These are phyloP conservation scores for Leptodactylus fuscus DNA, from an alignment of 2,113 vertebrate genomes.

Conservation along the genomic window DNA sequence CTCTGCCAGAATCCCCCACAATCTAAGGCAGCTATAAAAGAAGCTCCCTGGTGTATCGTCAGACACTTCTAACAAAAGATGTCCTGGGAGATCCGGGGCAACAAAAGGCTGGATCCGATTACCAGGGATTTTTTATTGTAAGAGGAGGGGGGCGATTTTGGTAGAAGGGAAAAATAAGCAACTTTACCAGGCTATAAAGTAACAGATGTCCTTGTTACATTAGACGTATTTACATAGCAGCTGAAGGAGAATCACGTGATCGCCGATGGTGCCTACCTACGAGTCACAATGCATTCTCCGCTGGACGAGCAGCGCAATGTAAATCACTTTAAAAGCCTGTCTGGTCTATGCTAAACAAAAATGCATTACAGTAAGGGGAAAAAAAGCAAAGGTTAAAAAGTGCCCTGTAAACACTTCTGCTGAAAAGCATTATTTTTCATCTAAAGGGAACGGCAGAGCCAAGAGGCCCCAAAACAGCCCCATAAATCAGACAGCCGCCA, in stretches of 20 bases:
- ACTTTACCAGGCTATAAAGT: neutral
- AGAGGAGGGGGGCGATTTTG: neutral
- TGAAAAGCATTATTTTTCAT: conserved; percentile 61
- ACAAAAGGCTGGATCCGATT: neutral
- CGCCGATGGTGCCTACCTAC: conserved; percentile 34
- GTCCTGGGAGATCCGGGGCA: too few relatives aligned
- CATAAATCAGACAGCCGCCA: conserved; percentile 53
- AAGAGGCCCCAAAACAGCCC: conserved; percentile 52
- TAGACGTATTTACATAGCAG: conserved; percentile 25
- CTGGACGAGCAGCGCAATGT: conserved; percentile 20
- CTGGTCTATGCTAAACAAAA: conserved; percentile 55
- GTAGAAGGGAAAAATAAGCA: neutral
- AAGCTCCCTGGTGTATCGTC: too few relatives aligned
- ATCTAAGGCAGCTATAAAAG: too few relatives aligned
- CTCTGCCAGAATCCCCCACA: neutral
- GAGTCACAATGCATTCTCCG: conserved; percentile 40
- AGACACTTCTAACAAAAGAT: too few relatives aligned
- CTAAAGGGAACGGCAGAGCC: conserved; percentile 54
- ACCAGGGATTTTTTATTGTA: neutral
- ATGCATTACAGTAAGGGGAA: conserved; percentile 55
- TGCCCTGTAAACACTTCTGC: conserved; percentile 59
- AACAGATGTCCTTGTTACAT: conserved; percentile 13
- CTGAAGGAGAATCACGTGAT: conserved; percentile 42
- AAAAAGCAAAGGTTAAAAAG: conserved; percentile 61
- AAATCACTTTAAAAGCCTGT: conserved; percentile 62